Evolutionary conservation across 1,140 invertebrate species (phyloP), one percentile per base, ranked within the genome.

Genomic region (Pseudomyrmex gracilis): DNA sequence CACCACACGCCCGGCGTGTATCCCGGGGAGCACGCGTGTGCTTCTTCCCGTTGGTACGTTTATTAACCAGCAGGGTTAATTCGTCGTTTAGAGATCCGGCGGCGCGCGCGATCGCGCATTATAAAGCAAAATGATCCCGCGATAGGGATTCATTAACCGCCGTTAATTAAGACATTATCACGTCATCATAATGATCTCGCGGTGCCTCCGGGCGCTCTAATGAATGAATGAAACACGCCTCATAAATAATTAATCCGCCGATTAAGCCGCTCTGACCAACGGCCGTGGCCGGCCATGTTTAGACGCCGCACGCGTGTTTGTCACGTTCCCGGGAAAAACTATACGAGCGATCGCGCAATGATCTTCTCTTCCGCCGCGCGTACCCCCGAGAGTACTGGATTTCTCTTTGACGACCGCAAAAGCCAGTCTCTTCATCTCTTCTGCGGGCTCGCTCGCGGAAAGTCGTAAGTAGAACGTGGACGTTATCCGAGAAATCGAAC

Each of bases 111-210:
- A 73, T 82, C 68, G 64, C 64, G 85, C 89, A 92, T 92, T 93
- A 92, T 91, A 91, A 93, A 92, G 87, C 90, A 61, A 91, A 92
- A 91, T 89, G 92, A 93, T 94, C 87, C 71, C 82, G 87, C 89
- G 92, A 94, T 94, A 93, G 92, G 90, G 91, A 93, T 94, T 94
- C 94, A 93, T 94, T 94, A 94, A 93, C 90, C 90, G 86, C 86
- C 90, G 93, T 94, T 94, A 94, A 94, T 94, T 94, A 94, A 94
- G 93, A 94, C 93, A 94, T 94, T 94, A 94, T 94, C 94, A 91
- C 93, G 91, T 94, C 92, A 34, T 34, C 34, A 94, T 94, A 94
- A 94, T 94, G 93, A 94, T 94, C 94, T 94, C 89, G 74, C 57
- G 49, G 12, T 61, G 34, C 80, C 68, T 12, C 58, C 57, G 84